These are phyloP conservation scores for Diachrysia chrysitis DNA, from an alignment of 2,888 invertebrate species.

Conservation along the genomic window DNA sequence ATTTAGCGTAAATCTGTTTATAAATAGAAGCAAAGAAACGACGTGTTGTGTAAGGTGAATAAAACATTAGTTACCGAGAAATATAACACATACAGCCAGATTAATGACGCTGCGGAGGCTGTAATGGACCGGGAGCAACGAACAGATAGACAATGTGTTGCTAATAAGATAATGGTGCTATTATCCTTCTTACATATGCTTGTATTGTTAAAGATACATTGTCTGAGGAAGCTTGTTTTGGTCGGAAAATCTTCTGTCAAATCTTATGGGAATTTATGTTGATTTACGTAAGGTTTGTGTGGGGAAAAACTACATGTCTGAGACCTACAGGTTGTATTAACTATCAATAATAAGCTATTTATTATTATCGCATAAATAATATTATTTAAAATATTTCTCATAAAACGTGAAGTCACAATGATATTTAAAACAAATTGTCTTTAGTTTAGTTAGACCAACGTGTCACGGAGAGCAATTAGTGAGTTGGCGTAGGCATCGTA, in stretches of 20 bases:
- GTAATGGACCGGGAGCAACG: slow-evolving; percentile 60
- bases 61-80: slow-evolving; percentile 77
- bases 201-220: neutral
- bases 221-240: neutral
- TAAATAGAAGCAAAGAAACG: slow-evolving; percentile 65
- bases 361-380: too few species aligned
- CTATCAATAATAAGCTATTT: too few species aligned
- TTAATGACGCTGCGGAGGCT: slow-evolving; percentile 75
- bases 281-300: too few species aligned
- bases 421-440: neutral
- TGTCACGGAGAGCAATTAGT: slow-evolving; percentile 7
- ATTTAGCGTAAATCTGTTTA: slow-evolving; percentile 60
- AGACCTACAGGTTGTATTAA: too few species aligned
- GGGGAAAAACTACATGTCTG: too few species aligned
- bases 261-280: too few species aligned
- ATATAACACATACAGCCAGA: slow-evolving; percentile 80
- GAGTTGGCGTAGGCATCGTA: slow-evolving; percentile 12
- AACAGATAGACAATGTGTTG: slow-evolving; percentile 29
- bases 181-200: slow-evolving; percentile 1
- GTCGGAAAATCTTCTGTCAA: neutral
- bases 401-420: too few species aligned
- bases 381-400: too few species aligned
- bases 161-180: slow-evolving; percentile 30
- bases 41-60: slow-evolving; percentile 72
- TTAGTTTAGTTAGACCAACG: neutral